A percentile compares a stretch with the other conserved stretches of the same genome.
Evolutionary conservation across 2,113 vertebrate genomes (phyloP).

Genomic region (Lutjanus erythropterus): DNA sequence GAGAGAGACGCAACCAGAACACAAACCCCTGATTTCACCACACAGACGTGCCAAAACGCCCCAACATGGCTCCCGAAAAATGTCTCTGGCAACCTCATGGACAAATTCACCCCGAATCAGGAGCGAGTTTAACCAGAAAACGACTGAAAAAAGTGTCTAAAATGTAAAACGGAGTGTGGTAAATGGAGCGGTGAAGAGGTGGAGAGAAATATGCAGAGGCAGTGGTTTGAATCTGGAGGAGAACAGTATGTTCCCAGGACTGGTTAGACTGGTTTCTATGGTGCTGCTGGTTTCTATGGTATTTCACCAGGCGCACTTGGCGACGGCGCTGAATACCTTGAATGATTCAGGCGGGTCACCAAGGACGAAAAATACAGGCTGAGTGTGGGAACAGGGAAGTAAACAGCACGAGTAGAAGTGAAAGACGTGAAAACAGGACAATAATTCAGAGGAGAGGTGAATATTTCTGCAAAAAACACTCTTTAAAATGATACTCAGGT

Average conservation of each 20-base stretch:
- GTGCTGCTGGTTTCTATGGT: constrained; percentile 60
- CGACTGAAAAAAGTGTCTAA: not conserved
- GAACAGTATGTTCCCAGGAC: constrained; percentile 49
- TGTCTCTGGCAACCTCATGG: not conserved
- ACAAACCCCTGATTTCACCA: not conserved
- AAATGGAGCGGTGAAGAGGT: not conserved
- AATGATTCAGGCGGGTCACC: constrained; percentile 36
- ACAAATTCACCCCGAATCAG: not conserved
- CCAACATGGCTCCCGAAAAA: constrained; percentile 57
- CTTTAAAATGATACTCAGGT: too few species aligned
- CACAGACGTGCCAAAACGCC: constrained; percentile 42
- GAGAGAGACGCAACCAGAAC: fast-evolving
- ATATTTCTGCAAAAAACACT: not conserved
- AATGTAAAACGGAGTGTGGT: fast-evolving
- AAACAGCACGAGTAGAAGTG: not conserved
- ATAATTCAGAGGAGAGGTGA: not conserved
- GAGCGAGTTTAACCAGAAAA: fast-evolving
- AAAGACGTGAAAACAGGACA: not conserved
- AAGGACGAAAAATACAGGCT: not conserved
- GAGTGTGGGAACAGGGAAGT: not conserved
- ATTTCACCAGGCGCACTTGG: constrained; percentile 33
- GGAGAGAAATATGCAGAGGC: not conserved
- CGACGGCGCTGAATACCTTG: constrained; percentile 26
- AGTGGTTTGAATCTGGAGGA: not conserved
- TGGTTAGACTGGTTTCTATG: constrained; percentile 69